These are phyloP conservation scores for Lutjanus erythropterus DNA, from an alignment of 2,113 vertebrate genomes.

Conservation along the genomic window DNA sequence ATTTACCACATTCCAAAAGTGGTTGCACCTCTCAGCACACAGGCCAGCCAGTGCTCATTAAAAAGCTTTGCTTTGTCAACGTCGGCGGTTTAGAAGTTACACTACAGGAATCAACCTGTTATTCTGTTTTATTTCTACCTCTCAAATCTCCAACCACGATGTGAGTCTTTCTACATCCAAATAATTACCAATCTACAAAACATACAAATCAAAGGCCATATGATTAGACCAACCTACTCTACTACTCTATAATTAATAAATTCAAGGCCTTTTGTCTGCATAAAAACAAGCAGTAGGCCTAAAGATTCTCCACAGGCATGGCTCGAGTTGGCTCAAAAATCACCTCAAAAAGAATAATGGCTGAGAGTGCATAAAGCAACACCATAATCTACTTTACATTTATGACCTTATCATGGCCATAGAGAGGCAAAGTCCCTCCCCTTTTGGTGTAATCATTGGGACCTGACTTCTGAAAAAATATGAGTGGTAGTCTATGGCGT, in stretches of 20 bases:
- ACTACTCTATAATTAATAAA: constrained; percentile 20
- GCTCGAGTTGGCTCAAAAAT: constrained; percentile 32
- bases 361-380: constrained; percentile 38
- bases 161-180: constrained; percentile 20
- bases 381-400: constrained; percentile 21
- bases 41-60: constrained; percentile 69
- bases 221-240: constrained; percentile 24
- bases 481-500: no score
- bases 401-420: background rate
- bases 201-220: constrained; percentile 37
- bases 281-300: constrained; percentile 35
- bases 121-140: constrained; percentile 5
- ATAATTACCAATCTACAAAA: constrained; percentile 31
- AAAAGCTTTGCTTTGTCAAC: constrained; percentile 50
- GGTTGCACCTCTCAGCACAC: constrained; percentile 55
- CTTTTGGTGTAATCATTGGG: no score
- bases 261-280: constrained; percentile 48
- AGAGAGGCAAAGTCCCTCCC: no score
- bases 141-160: constrained; percentile 31
- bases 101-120: constrained; percentile 46
- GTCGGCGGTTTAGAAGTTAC: constrained; percentile 50
- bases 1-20: constrained; percentile 61
- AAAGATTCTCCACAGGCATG: constrained; percentile 29
- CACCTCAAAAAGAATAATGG: constrained; percentile 10
- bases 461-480: no score